These are phyloP conservation scores for Aelia acuminata DNA, from an alignment of 2,888 invertebrate genomes.

Conservation along the genomic window DNA sequence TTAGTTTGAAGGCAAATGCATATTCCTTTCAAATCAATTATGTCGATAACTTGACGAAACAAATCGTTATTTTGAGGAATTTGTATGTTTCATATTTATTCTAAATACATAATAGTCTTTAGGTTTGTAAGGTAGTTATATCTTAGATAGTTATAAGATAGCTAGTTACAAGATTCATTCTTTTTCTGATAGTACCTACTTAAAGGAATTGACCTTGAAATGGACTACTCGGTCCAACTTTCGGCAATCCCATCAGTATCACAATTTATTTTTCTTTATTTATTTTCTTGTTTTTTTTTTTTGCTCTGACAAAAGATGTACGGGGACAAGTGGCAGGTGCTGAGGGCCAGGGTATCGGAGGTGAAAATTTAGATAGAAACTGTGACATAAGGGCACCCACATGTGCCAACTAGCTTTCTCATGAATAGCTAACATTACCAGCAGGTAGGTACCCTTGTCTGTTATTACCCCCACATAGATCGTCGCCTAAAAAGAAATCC, in stretches of 20 bases:
- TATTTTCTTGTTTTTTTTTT: neutral
- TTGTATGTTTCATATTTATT: no score
- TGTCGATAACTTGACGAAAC: no score
- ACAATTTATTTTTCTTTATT: neutral
- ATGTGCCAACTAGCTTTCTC: constrained; percentile 47
- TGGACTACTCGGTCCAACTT: neutral
- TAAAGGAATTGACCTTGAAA: no score
- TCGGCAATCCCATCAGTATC: neutral
- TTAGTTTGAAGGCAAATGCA: no score
- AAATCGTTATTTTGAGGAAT: no score
- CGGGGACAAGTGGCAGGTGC: constrained; percentile 12
- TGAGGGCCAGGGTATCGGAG: constrained; percentile 46
- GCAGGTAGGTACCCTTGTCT: constrained; percentile 54
- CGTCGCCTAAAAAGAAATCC: constrained; percentile 18
- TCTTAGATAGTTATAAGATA: no score
- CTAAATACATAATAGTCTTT: no score
- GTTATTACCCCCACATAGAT: constrained; percentile 48
- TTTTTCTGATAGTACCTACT: no score
- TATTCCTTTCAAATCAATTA: no score
- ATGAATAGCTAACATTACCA: constrained; percentile 57
- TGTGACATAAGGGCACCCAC: constrained; percentile 57
- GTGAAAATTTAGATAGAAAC: constrained; percentile 57
- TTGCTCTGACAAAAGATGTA: neutral
- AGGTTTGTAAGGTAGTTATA: no score
- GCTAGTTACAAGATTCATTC: no score